Conservation (phyloP, 2,888 invertebrate species). For the Lasioglossum calceatum region DNA sequence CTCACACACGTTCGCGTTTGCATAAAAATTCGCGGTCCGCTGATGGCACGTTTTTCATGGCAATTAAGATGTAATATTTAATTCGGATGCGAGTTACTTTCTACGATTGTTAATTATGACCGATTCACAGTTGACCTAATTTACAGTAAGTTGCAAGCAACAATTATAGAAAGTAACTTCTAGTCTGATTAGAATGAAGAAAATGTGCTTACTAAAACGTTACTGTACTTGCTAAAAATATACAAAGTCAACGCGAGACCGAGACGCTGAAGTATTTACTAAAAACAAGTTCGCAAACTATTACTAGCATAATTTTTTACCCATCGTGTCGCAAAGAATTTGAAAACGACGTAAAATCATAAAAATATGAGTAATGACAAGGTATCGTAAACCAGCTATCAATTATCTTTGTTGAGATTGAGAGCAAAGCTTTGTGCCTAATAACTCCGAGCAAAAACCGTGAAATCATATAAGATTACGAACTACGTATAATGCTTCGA, state of each 20-base stretch:
- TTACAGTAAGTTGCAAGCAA: neutral
- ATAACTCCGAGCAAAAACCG: neutral
- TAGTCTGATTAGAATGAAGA: neutral
- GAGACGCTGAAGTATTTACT: neutral
- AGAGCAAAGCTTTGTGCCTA: neutral
- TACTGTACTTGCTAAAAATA: neutral
- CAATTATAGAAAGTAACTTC: neutral
- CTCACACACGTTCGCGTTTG: neutral
- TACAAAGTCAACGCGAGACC: neutral
- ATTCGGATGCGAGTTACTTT: neutral
- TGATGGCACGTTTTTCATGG: neutral
- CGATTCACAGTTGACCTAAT: neutral
- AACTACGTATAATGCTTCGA: slow-evolving; percentile 1
- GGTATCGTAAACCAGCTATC: neutral
- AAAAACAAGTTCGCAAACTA: neutral
- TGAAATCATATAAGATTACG: slow-evolving; percentile 7
- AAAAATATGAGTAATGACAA: neutral
- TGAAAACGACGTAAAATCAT: neutral
- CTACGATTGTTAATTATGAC: neutral
- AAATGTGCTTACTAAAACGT: neutral
- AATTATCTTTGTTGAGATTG: neutral
- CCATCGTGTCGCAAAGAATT: neutral
- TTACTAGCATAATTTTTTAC: neutral
- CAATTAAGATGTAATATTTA: neutral
- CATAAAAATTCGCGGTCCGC: neutral